Base-by-base conservation (phyloP, 2,888 invertebrate species). In the Molanna angustata region DNA sequence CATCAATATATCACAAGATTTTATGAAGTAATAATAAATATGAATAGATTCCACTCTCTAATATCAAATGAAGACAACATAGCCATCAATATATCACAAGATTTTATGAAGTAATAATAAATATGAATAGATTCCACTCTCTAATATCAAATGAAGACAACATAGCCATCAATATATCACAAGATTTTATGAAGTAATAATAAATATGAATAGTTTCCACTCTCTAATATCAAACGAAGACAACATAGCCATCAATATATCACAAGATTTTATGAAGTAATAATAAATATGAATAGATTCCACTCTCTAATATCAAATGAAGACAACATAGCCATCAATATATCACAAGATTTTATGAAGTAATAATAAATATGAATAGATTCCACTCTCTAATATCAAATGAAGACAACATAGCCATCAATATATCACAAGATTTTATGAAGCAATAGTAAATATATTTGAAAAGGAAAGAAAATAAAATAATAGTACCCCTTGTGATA, bases 401-500 rank as follows among this genome's bases (percentile, higher is more conserved):
- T n/a, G n/a, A n/a, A n/a, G n/a, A n/a, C n/a, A n/a, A n/a, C 27
- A 7, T 27, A 27, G 11, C 11, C 27, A 4, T 27, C 11, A 27
- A 27, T 7, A 27, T 27, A 7, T 27, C 27, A 27, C 4, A 4
- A 7, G 11, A 27, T 7, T 27, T 27, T 7, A 27, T 27, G 6
- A 27, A 27, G 27, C 11, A 7, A 27, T 27, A 27, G 4, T 7
- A 27, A 11, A 7, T 27, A 11, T 4, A 27, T 7, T 27, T 4
- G 27, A 11, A 27, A 27, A 27, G 11, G 27, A 27, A 27, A 27
- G 11, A 11, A 27, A n/a, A n/a, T n/a, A n/a, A n/a, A 44, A 27
- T 22, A 13, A 35, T 14, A 35, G 21, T 42, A 95, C 95, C 87
- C 87, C 83, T 97, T 98, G 78, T 99, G 98, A 78, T 98, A 98